Evolutionary conservation across 2,888 invertebrate species (phyloP), one percentile per base, ranked within the genome.

Genomic region (Gibbula magus): DNA sequence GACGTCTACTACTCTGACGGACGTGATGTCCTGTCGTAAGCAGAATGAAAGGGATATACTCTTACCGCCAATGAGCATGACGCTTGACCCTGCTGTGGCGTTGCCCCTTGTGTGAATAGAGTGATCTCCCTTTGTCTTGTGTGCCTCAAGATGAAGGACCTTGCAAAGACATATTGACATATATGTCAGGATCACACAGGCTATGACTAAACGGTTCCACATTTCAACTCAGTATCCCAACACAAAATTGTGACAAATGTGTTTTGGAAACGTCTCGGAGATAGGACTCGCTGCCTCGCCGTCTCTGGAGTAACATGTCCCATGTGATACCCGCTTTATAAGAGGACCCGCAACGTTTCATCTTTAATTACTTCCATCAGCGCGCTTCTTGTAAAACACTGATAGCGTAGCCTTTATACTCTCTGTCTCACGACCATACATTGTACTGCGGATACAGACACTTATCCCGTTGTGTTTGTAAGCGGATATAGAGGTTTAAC

Each of bases 1-100:
- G 1, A 82, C 75, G 13, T 45, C 45, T 0, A 39, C 35, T 10
- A 82, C 79, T 53, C 70, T 39, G 16, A 77, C 77, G 18, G 35
- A 66, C 10, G n/a, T 75, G 2, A 35, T 32, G 20, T 75, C 35
- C 1, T 75, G 53, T 32, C 75, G n/a, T 8, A 75, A 35, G 54
- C 75, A 75, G 35, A 75, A 75, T 16, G 35, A 20, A 7, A 75
- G 32, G 10, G 75, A 53, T 29, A 75, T 53, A 29, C 75, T 75
- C 32, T 75, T 54, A n/a, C 20, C 54, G 8, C 54, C 32, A 10
- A 18, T 29, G 0, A 75, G 20, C n/a, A 25, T n/a, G 32, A 75
- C 54, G 18, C 29, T 53, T 29, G 16, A 54, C 7, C 53, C 53
- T 5, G 16, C n/a, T 2, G 51, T 53, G 0, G 75, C 10, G 32